Evolutionary conservation across 2,113 vertebrate species (phyloP).

Genomic region (Pedionomus torquatus): DNA sequence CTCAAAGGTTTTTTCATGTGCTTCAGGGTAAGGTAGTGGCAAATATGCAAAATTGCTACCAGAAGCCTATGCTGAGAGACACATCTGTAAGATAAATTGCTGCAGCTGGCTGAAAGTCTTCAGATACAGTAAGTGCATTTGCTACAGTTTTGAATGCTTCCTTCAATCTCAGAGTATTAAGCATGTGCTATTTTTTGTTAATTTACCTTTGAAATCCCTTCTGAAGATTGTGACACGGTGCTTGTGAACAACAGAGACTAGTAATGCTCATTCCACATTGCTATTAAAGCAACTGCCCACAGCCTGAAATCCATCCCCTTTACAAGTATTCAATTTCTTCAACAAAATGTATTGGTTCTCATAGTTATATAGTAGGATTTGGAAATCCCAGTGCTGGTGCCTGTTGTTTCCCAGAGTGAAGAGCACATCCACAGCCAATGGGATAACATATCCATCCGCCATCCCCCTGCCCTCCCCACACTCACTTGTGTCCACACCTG

Average conservation of each 20-base stretch:
- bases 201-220: not conserved
- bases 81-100: not conserved
- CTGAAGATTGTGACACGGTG: not conserved
- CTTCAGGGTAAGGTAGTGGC: not conserved
- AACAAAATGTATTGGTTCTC: not conserved
- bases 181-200: not conserved
- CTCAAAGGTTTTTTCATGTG: not conserved
- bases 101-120: not conserved
- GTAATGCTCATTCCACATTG: not conserved
- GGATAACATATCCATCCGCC: not conserved
- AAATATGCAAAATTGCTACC: not conserved
- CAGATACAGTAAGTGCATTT: not conserved
- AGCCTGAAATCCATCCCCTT: not conserved
- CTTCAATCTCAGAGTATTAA: not conserved
- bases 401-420: not conserved
- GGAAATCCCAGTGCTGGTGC: not conserved
- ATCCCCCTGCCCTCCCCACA: not conserved
- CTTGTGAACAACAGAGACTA: not conserved
- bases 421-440: accelerated
- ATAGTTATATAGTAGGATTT: not conserved
- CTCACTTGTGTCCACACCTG: not conserved
- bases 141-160: not conserved
- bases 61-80: not conserved
- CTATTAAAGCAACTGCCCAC: not conserved
- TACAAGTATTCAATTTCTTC: not conserved